Conservation (phyloP, 2,113 vertebrate species). For the Charadrius vociferus region DNA sequence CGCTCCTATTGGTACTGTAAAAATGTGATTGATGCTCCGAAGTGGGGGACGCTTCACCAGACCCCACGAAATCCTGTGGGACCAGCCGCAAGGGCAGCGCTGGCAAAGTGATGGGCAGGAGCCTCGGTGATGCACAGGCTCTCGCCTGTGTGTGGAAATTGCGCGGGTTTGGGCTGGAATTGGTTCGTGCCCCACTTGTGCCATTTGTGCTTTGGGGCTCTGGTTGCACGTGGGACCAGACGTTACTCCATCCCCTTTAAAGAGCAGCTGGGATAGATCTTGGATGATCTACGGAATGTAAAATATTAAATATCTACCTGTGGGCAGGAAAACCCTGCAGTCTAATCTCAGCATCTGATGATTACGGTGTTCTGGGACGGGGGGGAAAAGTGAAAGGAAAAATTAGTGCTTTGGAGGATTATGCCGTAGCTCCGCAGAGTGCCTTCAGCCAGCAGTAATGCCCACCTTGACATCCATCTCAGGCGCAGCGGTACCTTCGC, state of each 20-base stretch:
- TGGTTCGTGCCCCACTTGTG: background rate
- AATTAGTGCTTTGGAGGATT: background rate
- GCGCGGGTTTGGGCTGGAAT: background rate
- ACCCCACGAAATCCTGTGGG: background rate
- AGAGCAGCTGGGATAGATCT: background rate
- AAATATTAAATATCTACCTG: background rate
- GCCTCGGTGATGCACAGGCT: background rate
- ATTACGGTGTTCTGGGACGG: background rate
- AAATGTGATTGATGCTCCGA: background rate
- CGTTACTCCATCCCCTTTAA: background rate
- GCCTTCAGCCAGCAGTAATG: background rate
- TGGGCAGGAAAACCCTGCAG: background rate
- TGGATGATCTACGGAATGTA: accelerated
- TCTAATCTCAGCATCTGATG: background rate
- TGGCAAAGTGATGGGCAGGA: accelerated
- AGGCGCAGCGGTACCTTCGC: background rate
- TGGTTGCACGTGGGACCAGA: background rate
- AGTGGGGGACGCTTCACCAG: background rate
- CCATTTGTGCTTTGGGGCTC: background rate
- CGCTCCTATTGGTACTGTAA: background rate
- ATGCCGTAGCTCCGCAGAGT: background rate
- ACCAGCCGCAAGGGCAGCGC: background rate
- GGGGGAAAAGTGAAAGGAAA: background rate
- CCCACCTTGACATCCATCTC: background rate
- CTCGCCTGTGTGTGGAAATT: background rate